A percentile compares a stretch with the other conserved stretches of the same genome.
These are phyloP conservation scores for Aplodontia rufa DNA, from an alignment of 2,113 vertebrate genomes.

Conservation along the genomic window DNA sequence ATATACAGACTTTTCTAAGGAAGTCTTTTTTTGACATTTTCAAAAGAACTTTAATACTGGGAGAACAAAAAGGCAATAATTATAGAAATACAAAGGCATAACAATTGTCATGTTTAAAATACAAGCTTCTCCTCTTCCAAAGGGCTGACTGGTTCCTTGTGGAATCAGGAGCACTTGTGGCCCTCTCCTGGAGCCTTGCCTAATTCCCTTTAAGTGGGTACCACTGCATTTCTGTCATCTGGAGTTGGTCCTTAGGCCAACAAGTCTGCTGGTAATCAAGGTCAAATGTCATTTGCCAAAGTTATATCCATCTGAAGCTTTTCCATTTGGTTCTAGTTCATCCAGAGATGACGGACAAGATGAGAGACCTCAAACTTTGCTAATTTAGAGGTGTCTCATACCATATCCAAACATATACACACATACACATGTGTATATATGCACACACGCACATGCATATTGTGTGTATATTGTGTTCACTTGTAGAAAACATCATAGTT, in stretches of 20 bases:
- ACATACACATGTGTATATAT: too few relatives aligned
- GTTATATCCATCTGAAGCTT: neutral
- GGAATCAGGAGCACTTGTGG: too few relatives aligned
- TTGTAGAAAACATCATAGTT: neutral
- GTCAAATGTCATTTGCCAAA: neutral
- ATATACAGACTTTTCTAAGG: neutral
- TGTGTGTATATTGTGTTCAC: too few relatives aligned
- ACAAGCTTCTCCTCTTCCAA: neutral
- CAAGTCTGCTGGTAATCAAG: neutral
- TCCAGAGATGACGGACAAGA: neutral
- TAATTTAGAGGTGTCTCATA: neutral
- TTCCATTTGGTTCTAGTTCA: neutral
- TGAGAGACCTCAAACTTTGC: neutral
- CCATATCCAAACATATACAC: too few relatives aligned
- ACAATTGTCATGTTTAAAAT: constrained; percentile 56
- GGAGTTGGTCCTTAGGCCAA: neutral
- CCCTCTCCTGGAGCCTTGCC: neutral
- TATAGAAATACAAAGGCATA: constrained; percentile 60
- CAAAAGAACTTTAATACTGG: constrained; percentile 56
- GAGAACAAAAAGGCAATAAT: constrained; percentile 74
- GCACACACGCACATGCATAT: too few relatives aligned
- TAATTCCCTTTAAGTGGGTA: neutral
- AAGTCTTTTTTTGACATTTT: too few relatives aligned
- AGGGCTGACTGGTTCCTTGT: neutral
- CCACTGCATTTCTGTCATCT: neutral